phyloP scores from a whole-genome alignment of 2,113 vertebrate species.

The Octodon degus region DNA sequence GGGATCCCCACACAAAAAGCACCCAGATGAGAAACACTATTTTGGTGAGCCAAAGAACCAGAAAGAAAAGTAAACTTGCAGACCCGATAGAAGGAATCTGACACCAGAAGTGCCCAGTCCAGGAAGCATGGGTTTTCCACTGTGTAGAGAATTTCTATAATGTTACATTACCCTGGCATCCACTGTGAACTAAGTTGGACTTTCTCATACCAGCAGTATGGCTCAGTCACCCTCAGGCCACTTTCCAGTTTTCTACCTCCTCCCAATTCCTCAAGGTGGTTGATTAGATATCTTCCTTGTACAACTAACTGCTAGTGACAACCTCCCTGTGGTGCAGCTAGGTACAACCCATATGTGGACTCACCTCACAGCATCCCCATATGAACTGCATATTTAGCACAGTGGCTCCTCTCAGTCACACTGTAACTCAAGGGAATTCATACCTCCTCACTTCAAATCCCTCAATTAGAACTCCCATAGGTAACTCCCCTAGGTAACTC shows the following conservation, averaged over 20 bases:
- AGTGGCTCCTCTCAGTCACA: not conserved
- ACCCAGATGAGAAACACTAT: not conserved
- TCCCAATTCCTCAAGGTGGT: not conserved
- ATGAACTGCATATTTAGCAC: not conserved
- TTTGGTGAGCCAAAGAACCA: not conserved
- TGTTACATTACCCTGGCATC: not conserved
- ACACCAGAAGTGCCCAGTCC: not conserved
- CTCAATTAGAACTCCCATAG: not conserved
- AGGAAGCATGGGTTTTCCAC: not conserved
- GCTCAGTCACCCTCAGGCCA: not conserved
- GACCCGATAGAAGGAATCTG: not conserved
- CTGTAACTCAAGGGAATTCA: not conserved
- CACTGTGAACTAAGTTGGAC: not conserved
- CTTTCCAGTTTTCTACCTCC: not conserved
- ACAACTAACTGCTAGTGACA: not conserved
- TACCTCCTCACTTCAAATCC: not conserved
- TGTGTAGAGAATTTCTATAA: not conserved
- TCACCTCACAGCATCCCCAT: not conserved
- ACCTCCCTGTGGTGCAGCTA: not conserved
- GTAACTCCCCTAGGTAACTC: too few species aligned
- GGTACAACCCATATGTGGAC: not conserved
- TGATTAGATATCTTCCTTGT: not conserved
- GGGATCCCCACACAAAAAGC: not conserved
- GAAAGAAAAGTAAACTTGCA: not conserved
- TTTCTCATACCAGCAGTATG: not conserved